A percentile compares a stretch with the other conserved stretches of the same genome.
phyloP scores from a whole-genome alignment of 2,888 invertebrate species.

The Eupithecia dodoneata region DNA sequence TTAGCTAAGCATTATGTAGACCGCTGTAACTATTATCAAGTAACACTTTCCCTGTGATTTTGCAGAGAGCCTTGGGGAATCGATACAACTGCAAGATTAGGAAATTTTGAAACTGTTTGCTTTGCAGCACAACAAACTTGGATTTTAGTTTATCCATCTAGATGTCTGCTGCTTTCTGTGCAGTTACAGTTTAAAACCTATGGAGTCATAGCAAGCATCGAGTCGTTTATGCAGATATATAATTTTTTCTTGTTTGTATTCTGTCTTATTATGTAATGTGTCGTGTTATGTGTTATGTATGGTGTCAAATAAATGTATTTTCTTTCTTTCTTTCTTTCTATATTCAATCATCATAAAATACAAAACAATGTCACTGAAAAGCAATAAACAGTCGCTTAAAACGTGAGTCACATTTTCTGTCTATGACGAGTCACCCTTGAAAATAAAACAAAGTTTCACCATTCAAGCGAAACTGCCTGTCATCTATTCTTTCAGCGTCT shows the following conservation, averaged over 20 bases:
- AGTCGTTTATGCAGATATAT: too few species aligned
- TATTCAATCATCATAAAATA: background rate
- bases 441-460: constrained; percentile 48
- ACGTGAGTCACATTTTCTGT: constrained; percentile 29
- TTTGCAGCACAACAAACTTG: background rate
- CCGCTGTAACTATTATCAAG: constrained; percentile 34
- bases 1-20: constrained; percentile 41
- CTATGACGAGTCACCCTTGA: constrained; percentile 33
- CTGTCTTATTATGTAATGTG: too few species aligned
- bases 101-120: constrained; percentile 9
- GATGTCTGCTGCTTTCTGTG: background rate
- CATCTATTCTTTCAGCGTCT: constrained; percentile 47
- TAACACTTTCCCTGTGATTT: constrained; percentile 21
- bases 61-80: constrained; percentile 13
- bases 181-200: background rate
- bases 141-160: too few species aligned
- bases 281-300: too few species aligned
- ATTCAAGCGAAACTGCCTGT: constrained; percentile 52
- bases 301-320: too few species aligned
- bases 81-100: constrained; percentile 23
- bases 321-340: too few species aligned
- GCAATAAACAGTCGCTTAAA: background rate
- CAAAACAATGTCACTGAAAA: background rate
- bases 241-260: too few species aligned
- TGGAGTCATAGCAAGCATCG: too few species aligned